Evolutionary conservation across 92 coral and sea anemone genomes (phyloP).

Genomic region (Umimayanthus kanabou): DNA sequence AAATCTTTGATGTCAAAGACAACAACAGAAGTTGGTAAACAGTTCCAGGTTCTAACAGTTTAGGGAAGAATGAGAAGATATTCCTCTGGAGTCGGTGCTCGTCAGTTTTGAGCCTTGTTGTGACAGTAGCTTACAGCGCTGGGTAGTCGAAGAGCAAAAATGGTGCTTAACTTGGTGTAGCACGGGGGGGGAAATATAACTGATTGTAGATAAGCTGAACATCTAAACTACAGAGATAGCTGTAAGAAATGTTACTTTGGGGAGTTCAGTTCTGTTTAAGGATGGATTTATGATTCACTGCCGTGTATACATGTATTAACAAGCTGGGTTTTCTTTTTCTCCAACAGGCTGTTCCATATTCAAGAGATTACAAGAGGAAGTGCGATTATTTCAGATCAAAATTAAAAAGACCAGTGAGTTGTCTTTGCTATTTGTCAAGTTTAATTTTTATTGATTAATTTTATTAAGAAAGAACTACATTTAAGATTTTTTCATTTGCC

Average conservation of each 20-base stretch:
- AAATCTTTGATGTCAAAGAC: too few species aligned
- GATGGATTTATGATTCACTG: neutral
- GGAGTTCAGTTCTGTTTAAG: neutral
- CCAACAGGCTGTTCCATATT: conserved; percentile 91
- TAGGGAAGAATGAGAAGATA: too few species aligned
- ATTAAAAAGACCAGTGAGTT: conserved; percentile 96
- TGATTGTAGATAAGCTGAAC: neutral
- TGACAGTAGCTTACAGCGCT: too few species aligned
- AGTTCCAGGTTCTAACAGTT: too few species aligned
- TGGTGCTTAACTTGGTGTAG: too few species aligned
- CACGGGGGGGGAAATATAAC: neutral
- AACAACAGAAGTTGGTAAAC: too few species aligned
- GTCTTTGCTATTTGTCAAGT: neutral
- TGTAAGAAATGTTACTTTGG: too few species aligned
- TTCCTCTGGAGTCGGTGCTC: too few species aligned
- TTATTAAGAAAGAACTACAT: neutral
- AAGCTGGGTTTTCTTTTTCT: neutral
- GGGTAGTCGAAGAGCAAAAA: too few species aligned
- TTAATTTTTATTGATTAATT: neutral
- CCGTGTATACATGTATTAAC: neutral
- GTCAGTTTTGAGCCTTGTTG: too few species aligned
- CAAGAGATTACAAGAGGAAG: conserved; percentile 95
- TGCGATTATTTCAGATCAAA: conserved; percentile 97
- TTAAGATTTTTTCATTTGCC: neutral
- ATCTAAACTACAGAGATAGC: too few species aligned